These are phyloP conservation scores for Suricata suricatta DNA, from an alignment of 2,113 vertebrate genomes.

Conservation along the genomic window DNA sequence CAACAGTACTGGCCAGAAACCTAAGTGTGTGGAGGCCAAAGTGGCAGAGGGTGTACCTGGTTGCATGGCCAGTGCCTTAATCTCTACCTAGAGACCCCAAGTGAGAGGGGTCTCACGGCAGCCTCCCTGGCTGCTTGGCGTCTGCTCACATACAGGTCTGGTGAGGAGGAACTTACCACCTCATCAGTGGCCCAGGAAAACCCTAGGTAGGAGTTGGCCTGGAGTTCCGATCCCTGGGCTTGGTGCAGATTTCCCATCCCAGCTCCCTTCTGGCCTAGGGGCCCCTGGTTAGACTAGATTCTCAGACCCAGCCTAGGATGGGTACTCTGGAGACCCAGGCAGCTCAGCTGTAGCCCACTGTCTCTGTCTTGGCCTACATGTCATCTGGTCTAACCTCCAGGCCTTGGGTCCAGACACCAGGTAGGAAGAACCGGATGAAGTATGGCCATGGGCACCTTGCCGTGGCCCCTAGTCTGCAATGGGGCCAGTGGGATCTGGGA, in stretches of 20 bases:
- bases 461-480: neutral
- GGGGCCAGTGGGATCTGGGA: neutral
- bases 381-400: neutral
- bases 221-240: neutral
- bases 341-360: rapidly evolving
- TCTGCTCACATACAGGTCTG: neutral
- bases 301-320: neutral
- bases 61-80: neutral
- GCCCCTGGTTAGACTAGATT: neutral
- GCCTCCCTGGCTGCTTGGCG: neutral
- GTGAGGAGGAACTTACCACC: neutral
- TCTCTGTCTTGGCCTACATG: neutral
- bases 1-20: neutral
- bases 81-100: neutral
- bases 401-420: neutral
- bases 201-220: neutral
- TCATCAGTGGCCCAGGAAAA: neutral
- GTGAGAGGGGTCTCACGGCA: neutral
- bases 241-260: neutral
- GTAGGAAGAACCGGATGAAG: neutral
- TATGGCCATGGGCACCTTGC: neutral
- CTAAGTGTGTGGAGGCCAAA: neutral
- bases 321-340: neutral
- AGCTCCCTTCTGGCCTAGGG: neutral
- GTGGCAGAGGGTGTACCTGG: neutral